Evolutionary conservation across 1,140 invertebrate genomes (phyloP), one percentile per base, ranked within the genome.

Genomic region (Pissodes strobi): DNA sequence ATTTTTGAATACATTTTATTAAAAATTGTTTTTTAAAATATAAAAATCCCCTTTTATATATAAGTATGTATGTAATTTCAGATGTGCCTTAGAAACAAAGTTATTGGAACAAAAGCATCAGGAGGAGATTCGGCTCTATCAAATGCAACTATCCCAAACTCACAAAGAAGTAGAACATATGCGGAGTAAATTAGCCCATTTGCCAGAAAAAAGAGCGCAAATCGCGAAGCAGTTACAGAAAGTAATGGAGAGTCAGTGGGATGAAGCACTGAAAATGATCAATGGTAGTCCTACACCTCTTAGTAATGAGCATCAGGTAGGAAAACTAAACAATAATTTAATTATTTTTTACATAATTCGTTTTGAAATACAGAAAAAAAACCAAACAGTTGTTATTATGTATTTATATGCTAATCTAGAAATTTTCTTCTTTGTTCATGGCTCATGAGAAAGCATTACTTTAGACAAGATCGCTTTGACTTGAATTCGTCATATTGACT

Each of bases 221-320:
- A 83, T 91, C 45, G 89, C 88, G 0, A 82, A 88, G 60, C 86
- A 90, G 73, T 76, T 92, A 66, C 88, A 91, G 76, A 82, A 81
- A 39, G 86, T 91, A 0, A 91, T 92, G 89, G 86, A 92, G 78
- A 83, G 84, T 34, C 89, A 91, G 72, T 91, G 89, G 88, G 82
- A 87, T 43, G 87, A 91, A 78, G 88, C 89, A 17, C 73, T 91
- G 13, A 82, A 82, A 64, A 90, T 91, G 60, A 85, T 92, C 39
- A 87, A 72, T 25, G 70, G 63, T 30, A 64, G 70, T 10, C 69
- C 66, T 38, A 71, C 66, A 58, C 71, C 75, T 3, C 38, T 55
- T 39, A 38, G 34, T 8, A 62, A 61, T 39, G 61, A 69, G 8
- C 46, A 60, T 37, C 48, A 64, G 34, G 53, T 48, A 48, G 52